phyloP scores from a whole-genome alignment of 2,888 invertebrate genomes.

The Oxytorus armatus region DNA sequence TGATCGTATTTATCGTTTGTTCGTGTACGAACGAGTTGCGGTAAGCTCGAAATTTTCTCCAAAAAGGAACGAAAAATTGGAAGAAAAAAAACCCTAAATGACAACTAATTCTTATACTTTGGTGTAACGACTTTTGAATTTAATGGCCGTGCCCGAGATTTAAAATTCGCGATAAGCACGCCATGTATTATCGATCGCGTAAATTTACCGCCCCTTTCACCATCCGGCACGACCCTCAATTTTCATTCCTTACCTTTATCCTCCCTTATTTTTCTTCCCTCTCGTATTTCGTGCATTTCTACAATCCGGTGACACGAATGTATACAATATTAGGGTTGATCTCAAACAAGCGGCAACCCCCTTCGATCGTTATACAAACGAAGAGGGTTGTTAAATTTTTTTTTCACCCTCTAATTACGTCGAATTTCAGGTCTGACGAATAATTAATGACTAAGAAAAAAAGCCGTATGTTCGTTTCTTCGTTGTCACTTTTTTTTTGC shows the following conservation, averaged over 20 bases:
- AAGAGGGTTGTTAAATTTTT: background rate
- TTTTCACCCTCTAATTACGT: background rate
- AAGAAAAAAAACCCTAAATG: too few relatives aligned
- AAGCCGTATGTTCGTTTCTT: too few relatives aligned
- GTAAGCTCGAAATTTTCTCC: background rate
- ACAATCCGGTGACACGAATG: background rate
- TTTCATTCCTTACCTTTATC: background rate
- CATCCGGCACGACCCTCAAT: too few relatives aligned
- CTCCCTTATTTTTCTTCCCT: background rate
- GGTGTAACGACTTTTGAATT: too few relatives aligned
- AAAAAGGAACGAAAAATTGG: background rate
- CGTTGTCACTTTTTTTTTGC: too few relatives aligned
- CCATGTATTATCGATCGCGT: background rate
- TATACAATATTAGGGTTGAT: too few relatives aligned
- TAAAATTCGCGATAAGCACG: background rate
- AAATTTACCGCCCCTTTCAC: too few relatives aligned
- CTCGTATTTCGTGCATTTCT: too few relatives aligned
- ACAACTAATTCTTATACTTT: too few relatives aligned
- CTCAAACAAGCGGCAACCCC: too few relatives aligned
- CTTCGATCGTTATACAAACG: background rate
- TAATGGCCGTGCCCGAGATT: background rate
- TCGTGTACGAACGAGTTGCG: too few relatives aligned
- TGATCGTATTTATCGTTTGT: background rate
- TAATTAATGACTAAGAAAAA: too few relatives aligned
- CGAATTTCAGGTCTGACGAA: background rate